Conservation (phyloP, 2,888 invertebrate species). For the Orthosia incerta region DNA sequence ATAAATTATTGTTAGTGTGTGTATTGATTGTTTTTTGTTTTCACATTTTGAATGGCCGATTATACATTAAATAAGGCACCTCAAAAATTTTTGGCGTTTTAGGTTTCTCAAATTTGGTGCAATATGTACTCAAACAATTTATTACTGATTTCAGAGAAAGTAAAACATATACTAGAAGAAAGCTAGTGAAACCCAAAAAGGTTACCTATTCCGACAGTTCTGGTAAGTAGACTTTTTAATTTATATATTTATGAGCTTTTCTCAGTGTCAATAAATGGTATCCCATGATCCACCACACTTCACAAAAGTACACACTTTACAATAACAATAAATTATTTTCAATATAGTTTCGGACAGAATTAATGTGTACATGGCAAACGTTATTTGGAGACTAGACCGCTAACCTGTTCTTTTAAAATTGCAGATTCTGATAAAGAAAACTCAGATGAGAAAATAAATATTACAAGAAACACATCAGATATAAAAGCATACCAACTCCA, state of each 20-base stretch:
- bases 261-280: neutral
- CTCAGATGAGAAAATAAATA: constrained; percentile 56
- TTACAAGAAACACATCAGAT: constrained; percentile 74
- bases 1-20: no score
- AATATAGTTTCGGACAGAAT: no score
- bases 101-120: neutral
- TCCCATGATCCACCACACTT: neutral
- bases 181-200: constrained; percentile 70
- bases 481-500: constrained; percentile 78
- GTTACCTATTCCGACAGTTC: constrained; percentile 71
- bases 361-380: no score
- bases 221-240: constrained; percentile 68
- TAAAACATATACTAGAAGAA: constrained; percentile 73
- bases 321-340: no score
- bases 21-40: no score
- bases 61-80: neutral
- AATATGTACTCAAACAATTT: neutral
- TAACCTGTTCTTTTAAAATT: constrained; percentile 55
- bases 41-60: neutral
- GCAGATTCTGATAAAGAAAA: constrained; percentile 86
- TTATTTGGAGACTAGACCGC: neutral
- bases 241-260: neutral
- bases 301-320: no score
- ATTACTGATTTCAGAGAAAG: constrained; percentile 68
- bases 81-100: neutral